Percentiles rank a stretch among this genome's conserved stretches.
These are phyloP conservation scores for Spinus pinus DNA, from an alignment of 2,797 vertebrate genomes.

Conservation along the genomic window DNA sequence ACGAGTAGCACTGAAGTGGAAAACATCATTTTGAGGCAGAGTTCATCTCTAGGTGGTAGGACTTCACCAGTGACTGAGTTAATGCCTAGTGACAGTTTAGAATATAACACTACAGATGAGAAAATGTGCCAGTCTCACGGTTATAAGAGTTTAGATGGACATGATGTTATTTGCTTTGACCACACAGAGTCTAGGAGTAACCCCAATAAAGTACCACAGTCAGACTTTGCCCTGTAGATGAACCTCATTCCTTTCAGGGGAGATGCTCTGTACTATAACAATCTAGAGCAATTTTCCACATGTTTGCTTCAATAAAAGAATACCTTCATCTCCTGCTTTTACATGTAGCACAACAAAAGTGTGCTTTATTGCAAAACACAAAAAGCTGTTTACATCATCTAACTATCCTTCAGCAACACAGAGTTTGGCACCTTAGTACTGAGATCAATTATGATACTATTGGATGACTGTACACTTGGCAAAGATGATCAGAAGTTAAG, in stretches of 20 bases:
- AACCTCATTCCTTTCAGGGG: slow-evolving; percentile 66
- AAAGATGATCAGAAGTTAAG: slow-evolving; percentile 48
- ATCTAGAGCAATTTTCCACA: slow-evolving; percentile 77
- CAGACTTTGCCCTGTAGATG: slow-evolving; percentile 67
- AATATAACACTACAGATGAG: slow-evolving; percentile 69
- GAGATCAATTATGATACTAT: slow-evolving; percentile 42
- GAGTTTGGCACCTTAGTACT: slow-evolving; percentile 34
- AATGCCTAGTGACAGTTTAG: slow-evolving; percentile 83
- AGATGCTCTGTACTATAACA: slow-evolving; percentile 61
- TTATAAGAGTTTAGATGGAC: slow-evolving; percentile 61
- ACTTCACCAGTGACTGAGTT: slow-evolving; percentile 76
- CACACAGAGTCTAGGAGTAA: slow-evolving; percentile 61
- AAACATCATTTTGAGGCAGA: slow-evolving; percentile 75
- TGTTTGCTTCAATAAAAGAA: slow-evolving; percentile 77
- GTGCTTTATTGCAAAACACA: slow-evolving; percentile 54
- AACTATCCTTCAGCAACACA: slow-evolving; percentile 69
- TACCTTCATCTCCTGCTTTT: slow-evolving; percentile 70
- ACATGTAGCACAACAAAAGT: slow-evolving; percentile 58
- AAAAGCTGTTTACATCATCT: slow-evolving; percentile 78
- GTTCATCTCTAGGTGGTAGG: slow-evolving; percentile 81
- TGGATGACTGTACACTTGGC: slow-evolving; percentile 19
- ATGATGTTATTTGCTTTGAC: slow-evolving; percentile 72
- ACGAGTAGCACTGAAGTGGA: slow-evolving; percentile 77
- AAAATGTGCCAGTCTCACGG: slow-evolving; percentile 65
- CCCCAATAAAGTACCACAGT: slow-evolving; percentile 53